A percentile compares a stretch with the other conserved stretches of the same genome.
Evolutionary conservation across 2,888 invertebrate species (phyloP).

Genomic region (Drosophila mimetica): DNA sequence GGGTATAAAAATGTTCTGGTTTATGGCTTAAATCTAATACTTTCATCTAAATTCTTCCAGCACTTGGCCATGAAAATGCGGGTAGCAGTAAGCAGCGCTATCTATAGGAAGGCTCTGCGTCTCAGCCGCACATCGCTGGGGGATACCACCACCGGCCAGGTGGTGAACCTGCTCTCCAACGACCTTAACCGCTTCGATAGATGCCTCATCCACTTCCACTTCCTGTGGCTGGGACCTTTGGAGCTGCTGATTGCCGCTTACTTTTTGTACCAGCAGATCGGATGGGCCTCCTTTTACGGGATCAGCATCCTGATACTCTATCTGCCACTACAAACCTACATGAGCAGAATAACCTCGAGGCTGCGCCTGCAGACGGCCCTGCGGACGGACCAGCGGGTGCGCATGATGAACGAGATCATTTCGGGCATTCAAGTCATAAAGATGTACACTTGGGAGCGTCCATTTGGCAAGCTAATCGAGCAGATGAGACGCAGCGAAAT

Average conservation of each 20-base stretch:
- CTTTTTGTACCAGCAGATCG: slow-evolving; percentile 88
- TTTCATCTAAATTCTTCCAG: neutral
- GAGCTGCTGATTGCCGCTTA: slow-evolving; percentile 91
- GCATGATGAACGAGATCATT: slow-evolving; percentile 95
- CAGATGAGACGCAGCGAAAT: slow-evolving; percentile 86
- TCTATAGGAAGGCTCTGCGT: slow-evolving; percentile 88
- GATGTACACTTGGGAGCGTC: slow-evolving; percentile 98
- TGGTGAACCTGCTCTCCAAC: slow-evolving; percentile 96
- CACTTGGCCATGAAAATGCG: slow-evolving; percentile 89
- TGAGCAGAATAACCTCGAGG: slow-evolving; percentile 91
- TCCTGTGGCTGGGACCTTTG: slow-evolving; percentile 94
- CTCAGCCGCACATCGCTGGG: slow-evolving; percentile 90
- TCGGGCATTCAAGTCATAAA: slow-evolving; percentile 96
- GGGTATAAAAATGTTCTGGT: neutral
- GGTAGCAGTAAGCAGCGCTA: slow-evolving; percentile 88
- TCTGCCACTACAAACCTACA: slow-evolving; percentile 90
- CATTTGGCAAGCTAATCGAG: slow-evolving; percentile 91
- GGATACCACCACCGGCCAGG: slow-evolving; percentile 90
- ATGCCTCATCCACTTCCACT: slow-evolving; percentile 95
- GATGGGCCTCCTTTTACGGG: slow-evolving; percentile 86
- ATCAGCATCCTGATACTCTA: slow-evolving; percentile 87
- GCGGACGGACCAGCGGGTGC: slow-evolving; percentile 95
- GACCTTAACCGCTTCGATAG: slow-evolving; percentile 90
- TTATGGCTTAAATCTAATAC: neutral
- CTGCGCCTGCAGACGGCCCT: slow-evolving; percentile 91